A percentile compares a stretch with the other conserved stretches of the same genome.
phyloP scores from a whole-genome alignment of 2,113 vertebrate genomes.

The Ophthalmolycus amberensis region DNA sequence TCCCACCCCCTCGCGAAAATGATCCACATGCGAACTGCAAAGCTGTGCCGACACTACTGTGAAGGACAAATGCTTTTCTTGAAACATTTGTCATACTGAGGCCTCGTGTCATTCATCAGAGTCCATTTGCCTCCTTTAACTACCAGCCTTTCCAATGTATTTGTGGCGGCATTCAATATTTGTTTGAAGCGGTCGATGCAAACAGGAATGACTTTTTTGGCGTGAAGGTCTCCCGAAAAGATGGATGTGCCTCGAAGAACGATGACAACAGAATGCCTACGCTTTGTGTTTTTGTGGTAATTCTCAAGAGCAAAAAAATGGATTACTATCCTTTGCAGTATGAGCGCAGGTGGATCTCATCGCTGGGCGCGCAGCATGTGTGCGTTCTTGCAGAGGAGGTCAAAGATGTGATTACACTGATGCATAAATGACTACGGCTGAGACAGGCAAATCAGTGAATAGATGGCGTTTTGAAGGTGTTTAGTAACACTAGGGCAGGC shows the following conservation, averaged over 20 bases:
- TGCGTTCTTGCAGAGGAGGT: conserved; percentile 39
- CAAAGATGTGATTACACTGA: conserved; percentile 50
- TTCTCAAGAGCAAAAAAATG: conserved; percentile 41
- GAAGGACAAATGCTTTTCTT: conserved; percentile 63
- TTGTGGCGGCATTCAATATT: conserved; percentile 54
- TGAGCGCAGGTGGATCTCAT: conserved; percentile 35
- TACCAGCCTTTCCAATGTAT: conserved; percentile 28
- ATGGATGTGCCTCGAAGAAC: conserved; percentile 34
- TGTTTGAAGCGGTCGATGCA: conserved; percentile 27
- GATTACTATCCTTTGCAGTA: conserved; percentile 30
- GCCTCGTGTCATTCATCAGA: conserved; percentile 58
- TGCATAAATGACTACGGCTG: conserved; percentile 17
- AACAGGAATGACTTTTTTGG: conserved; percentile 44
- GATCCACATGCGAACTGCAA: conserved; percentile 48
- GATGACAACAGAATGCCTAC: conserved; percentile 25
- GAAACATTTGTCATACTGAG: conserved; percentile 64
- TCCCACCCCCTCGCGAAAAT: conserved; percentile 58
- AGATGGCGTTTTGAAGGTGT: conserved; percentile 32
- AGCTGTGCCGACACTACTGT: conserved; percentile 42
- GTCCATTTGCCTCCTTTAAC: conserved; percentile 53
- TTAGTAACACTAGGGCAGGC: conserved; percentile 12
- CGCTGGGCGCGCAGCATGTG: conserved; percentile 7
- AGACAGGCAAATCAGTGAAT: conserved; percentile 25
- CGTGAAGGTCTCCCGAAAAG: conserved; percentile 50
- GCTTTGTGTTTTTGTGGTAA: conserved; percentile 38